Base-by-base conservation (phyloP, 2,888 invertebrate species). In the Cephus rjabovi region DNA sequence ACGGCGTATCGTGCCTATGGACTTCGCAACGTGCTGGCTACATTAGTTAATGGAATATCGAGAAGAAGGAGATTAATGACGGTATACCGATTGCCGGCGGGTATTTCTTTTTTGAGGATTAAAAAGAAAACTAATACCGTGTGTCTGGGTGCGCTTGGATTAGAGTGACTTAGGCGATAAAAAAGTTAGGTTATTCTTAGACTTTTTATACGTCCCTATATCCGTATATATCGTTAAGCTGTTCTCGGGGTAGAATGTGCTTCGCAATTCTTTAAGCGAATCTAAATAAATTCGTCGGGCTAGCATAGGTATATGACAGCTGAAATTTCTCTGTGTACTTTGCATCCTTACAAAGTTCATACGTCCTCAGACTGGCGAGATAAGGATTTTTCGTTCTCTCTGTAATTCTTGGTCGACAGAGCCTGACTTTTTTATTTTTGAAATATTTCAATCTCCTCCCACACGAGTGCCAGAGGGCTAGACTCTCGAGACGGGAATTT, bases 401-500 rank as follows among this genome's bases (percentile, higher is more conserved):
- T 34, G 33, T 69, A 30, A 71, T 34, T 34, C 71, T 71, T 11
- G 71, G 12, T 30, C 71, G 31, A 12, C 31, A 12, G 1, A 31
- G 31, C 12, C 71, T 3, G 75, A 40, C 77, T 77, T 77, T 76
- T 69, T 75, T 15, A 4, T 37, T 12, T 3, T 12, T 4, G 0
- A 23, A 73, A 75, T 40, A 75, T 76, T 80, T 75, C 74, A 73
- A 34, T 56, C 33, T 40, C 12, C 73, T 12, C 56, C 30, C 31
- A 12, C 73, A 31, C 9, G 30, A 31, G 23, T 23, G 15, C 1
- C 56, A 23, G 56, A 56, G 23, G 23, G 30, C 11, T 73, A n/a
- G 31, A 40, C 40, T 69, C 74, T 69, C 77, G 74, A 40, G 34
- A 31, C 30, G 73, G 33, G 69, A 82, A 82, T 82, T 78, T 82